These are phyloP conservation scores for Ceyx margarethae DNA, from an alignment of 2,113 vertebrate species.

Conservation along the genomic window DNA sequence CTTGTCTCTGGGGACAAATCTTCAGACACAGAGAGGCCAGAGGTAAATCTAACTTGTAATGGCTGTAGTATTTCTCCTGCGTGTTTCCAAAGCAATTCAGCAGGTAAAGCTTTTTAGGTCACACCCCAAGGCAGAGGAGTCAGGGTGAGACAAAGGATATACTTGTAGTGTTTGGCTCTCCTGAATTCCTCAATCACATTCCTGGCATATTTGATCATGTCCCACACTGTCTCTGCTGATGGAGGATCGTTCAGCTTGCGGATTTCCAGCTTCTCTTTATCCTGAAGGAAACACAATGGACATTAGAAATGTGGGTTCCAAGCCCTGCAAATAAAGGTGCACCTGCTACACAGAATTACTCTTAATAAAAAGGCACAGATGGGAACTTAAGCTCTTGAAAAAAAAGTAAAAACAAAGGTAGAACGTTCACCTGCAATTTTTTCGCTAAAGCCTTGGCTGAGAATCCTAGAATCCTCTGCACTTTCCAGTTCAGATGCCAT, in stretches of 20 bases:
- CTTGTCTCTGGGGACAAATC: not conserved
- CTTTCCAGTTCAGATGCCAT: not conserved
- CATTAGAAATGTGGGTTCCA: not conserved
- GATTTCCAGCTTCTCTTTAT: constrained; percentile 86
- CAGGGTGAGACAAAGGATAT: constrained; percentile 84
- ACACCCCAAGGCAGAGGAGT: not conserved
- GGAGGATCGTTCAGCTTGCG: constrained; percentile 79
- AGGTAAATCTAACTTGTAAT: not conserved
- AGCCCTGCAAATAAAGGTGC: not conserved
- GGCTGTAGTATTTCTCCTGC: not conserved
- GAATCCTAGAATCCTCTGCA: not conserved
- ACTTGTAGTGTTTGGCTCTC: constrained; percentile 84
- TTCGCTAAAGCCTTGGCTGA: not conserved
- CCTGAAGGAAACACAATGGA: constrained; percentile 73
- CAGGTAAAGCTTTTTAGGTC: not conserved
- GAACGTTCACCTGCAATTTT: constrained; percentile 11
- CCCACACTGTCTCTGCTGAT: constrained; percentile 74
- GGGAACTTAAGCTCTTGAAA: constrained; percentile 19
- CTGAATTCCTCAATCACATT: constrained; percentile 90
- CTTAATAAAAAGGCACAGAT: constrained; percentile 14
- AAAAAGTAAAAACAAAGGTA: constrained; percentile 21
- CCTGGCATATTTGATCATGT: constrained; percentile 88
- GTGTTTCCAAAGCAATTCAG: not conserved
- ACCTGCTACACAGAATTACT: constrained; percentile 16
- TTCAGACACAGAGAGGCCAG: not conserved